Percentiles rank a stretch among this genome's conserved stretches.
These are phyloP conservation scores for Pristis pectinata DNA, from an alignment of 2,797 vertebrate species.

Conservation along the genomic window DNA sequence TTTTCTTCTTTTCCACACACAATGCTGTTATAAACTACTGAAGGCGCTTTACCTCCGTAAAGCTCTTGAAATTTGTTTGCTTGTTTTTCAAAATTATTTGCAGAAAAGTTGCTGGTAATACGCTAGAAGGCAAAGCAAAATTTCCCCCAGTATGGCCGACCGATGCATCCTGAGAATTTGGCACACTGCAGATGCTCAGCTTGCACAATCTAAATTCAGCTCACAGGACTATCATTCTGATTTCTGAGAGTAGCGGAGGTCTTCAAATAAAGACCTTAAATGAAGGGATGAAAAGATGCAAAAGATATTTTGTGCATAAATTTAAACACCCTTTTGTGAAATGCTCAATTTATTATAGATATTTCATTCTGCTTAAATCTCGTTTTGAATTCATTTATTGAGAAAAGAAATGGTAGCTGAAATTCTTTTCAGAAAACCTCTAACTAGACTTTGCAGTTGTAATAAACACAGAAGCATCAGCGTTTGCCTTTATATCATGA, in stretches of 20 bases:
- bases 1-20: neutral
- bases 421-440: neutral
- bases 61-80: neutral
- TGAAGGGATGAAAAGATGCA: neutral
- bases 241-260: neutral
- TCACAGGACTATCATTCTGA: neutral
- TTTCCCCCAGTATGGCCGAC: neutral
- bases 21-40: neutral
- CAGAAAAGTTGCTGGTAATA: neutral
- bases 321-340: neutral
- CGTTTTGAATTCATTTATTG: neutral
- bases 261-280: neutral
- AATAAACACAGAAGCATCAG: no score
- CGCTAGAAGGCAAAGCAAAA: neutral
- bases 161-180: neutral
- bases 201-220: constrained; percentile 5
- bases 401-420: neutral
- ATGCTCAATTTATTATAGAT: neutral
- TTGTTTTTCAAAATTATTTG: neutral
- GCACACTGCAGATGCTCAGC: neutral
- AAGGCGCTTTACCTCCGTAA: neutral
- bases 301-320: neutral
- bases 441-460: no score
- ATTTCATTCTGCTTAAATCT: neutral
- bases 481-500: no score